A percentile compares a stretch with the other conserved stretches of the same genome.
phyloP scores from a whole-genome alignment of 30 jellyfish, hydroid and myxozoan species.

The Aurelia aurita complex sp. Pacific region DNA sequence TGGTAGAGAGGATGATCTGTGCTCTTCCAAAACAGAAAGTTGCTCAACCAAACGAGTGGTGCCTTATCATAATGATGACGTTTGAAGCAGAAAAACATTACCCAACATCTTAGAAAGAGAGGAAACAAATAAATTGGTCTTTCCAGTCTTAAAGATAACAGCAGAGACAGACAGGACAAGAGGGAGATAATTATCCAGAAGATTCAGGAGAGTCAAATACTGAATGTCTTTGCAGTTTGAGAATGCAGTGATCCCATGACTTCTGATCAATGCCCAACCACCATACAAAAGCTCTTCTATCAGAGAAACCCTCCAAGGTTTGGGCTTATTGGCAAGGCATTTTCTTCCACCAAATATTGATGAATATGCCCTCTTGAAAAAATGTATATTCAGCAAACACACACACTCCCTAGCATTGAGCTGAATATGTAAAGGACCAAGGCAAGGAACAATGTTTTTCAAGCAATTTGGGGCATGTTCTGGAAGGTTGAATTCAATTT shows the following conservation, averaged over 20 bases:
- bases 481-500: constrained; percentile 10
- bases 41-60: constrained; percentile 35
- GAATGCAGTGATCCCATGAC: not conserved
- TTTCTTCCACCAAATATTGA: constrained; percentile 20
- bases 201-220: constrained; percentile 10
- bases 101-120: constrained; percentile 29
- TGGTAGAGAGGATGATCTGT: constrained; percentile 15
- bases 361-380: constrained; percentile 14
- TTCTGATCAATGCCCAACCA: constrained; percentile 19
- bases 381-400: constrained; percentile 13
- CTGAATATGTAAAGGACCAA: constrained; percentile 23
- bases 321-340: constrained; percentile 31
- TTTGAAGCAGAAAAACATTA: constrained; percentile 25
- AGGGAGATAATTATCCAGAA: constrained; percentile 32
- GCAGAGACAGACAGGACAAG: constrained; percentile 23
- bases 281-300: constrained; percentile 33
- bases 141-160: constrained; percentile 17
- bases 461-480: not conserved
- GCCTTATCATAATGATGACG: constrained; percentile 20
- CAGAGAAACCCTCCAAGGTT: constrained; percentile 22
- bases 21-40: constrained; percentile 22
- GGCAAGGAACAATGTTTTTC: constrained; percentile 13
- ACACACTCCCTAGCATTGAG: constrained; percentile 24
- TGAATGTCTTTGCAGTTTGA: constrained; percentile 29
- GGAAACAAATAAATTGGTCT: not conserved